These are phyloP conservation scores for Orchestes rusci DNA, from an alignment of 2,888 invertebrate genomes.

Conservation along the genomic window DNA sequence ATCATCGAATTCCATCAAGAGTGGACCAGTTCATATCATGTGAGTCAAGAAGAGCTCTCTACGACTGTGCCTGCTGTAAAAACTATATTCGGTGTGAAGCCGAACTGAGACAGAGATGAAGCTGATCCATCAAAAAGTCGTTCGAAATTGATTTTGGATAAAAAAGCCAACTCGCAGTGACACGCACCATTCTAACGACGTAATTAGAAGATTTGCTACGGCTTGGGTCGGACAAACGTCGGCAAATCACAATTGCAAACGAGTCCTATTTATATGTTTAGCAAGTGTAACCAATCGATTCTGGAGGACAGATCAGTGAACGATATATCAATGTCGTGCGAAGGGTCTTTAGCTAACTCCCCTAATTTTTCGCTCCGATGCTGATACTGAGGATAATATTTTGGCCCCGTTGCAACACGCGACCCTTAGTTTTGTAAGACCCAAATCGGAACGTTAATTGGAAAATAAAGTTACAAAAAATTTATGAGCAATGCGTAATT, in stretches of 20 bases:
- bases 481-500: no score
- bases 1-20: no score
- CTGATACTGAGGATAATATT: slow-evolving; percentile 23
- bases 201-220: slow-evolving; percentile 11
- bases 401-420: no score
- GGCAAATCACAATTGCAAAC: slow-evolving; percentile 12
- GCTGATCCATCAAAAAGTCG: no score
- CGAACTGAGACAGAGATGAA: no score
- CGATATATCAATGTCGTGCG: slow-evolving; percentile 23
- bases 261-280: slow-evolving; percentile 18
- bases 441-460: slow-evolving; percentile 17
- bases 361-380: slow-evolving; percentile 24
- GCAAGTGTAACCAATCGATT: slow-evolving; percentile 24
- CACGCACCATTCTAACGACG: slow-evolving; percentile 13
- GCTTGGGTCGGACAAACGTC: neutral
- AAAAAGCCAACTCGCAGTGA: no score
- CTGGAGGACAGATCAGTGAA: slow-evolving; percentile 17
- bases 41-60: no score
- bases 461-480: slow-evolving; percentile 14
- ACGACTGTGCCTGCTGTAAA: no score
- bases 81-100: no score
- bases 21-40: no score
- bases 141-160: no score
- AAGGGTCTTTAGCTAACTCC: slow-evolving; percentile 22
- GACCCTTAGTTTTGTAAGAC: slow-evolving; percentile 17